These are phyloP conservation scores for Gila orcuttii DNA, from an alignment of 2,113 vertebrate species.

Conservation along the genomic window DNA sequence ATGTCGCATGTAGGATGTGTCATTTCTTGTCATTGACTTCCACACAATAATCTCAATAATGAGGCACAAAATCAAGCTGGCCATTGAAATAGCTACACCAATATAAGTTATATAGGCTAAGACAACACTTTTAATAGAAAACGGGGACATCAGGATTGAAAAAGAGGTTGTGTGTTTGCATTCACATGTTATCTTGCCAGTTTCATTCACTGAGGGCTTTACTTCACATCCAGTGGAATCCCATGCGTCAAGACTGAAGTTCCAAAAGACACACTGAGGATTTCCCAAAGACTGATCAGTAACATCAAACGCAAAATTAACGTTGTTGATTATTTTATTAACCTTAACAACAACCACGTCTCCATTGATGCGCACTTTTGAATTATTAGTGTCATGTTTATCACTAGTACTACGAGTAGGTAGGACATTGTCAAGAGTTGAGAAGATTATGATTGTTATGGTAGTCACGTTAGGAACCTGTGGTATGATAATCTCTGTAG, in stretches of 20 bases:
- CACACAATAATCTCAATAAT: constrained; percentile 79
- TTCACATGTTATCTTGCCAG: constrained; percentile 63
- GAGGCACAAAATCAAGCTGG: constrained; percentile 81
- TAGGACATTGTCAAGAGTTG: constrained; percentile 73
- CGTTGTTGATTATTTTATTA: too few species aligned
- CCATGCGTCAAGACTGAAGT: constrained; percentile 74
- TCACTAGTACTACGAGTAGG: constrained; percentile 57
- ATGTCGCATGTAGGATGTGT: constrained; percentile 85
- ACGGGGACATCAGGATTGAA: constrained; percentile 85
- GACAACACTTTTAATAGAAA: fast-evolving
- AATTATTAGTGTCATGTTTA: neutral
- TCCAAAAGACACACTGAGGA: constrained; percentile 83
- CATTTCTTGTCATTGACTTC: constrained; percentile 77
- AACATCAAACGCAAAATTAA: too few species aligned
- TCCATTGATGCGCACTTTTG: constrained; percentile 64
- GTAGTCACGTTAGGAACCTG: neutral
- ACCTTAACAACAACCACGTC: constrained; percentile 73
- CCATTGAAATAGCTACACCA: constrained; percentile 83
- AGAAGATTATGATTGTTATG: constrained; percentile 74
- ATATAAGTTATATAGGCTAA: constrained; percentile 62
- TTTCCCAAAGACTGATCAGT: constrained; percentile 61
- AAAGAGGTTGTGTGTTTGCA: constrained; percentile 84
- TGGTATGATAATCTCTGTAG: constrained; percentile 65
- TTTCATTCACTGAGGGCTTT: neutral
- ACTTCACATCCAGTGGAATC: constrained; percentile 67